Base-by-base conservation (phyloP, 92 coral and sea anemone genomes). In the Zoanthus solanderi region DNA sequence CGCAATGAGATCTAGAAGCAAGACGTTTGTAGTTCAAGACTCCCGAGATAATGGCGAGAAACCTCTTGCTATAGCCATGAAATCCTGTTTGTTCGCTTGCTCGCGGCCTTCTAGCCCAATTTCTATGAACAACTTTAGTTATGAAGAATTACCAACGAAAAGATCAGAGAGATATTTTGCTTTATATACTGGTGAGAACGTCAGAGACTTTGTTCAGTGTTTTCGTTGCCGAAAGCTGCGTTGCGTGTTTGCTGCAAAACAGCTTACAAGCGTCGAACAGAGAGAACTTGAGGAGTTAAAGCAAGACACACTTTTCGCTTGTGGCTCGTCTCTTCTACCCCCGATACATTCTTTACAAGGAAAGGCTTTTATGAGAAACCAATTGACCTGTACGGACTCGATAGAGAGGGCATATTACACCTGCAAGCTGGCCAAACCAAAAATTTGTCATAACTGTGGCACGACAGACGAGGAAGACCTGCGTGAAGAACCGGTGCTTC, bases 161-260 rank as follows among this genome's bases (percentile, higher is more conserved):
- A 46, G 18, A 18, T 75, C 60, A 81, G 85, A 50, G 47, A 81
- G 76, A 17, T 48, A 81, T 52, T 81, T 81, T 46, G 85, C 85
- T 46, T 48, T 81, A 23, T 81, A 81, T 23, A 81, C 85, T 65
- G 85, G 85, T 45, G 75, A 81, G 47, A 81, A 81, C 52, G 85
- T 81, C 44, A 81, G 85, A 48, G 85, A 81, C 75, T 81, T 81
- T 65, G 85, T 81, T 30, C 75, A 81, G 9, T 81, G 85, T n/a
- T 81, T 81, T 81, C 85, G 85, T 48, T 81, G 85, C 85, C 85
- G 66, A 45, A 81, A 81, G 85, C 46, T 81, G 85, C 85, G 85
- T 0, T 81, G 85, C 47, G 85, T 81, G 73, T 81, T 65, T 32
- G 85, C 85, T 0, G 75, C 85, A 45, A 81, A 81, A 57, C 85